Evolutionary conservation across 1,140 invertebrate species (phyloP).

Genomic region (Pararge aegeria): DNA sequence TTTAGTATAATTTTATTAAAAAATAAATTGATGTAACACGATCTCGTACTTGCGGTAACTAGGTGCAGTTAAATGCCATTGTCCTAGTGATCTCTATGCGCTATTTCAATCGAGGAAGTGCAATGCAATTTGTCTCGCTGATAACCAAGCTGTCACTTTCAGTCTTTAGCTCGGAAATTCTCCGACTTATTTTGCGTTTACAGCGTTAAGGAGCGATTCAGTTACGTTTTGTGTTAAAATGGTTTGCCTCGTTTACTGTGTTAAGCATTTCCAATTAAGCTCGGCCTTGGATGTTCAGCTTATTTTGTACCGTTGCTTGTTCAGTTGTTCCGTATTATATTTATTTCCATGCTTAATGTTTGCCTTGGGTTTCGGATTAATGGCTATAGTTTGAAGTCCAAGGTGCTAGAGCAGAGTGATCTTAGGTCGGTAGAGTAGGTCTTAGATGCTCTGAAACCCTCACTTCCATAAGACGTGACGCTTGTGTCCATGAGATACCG

Average conservation of each 20-base stretch:
- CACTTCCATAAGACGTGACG: no score
- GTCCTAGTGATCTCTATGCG: background rate
- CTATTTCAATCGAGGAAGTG: slow-evolving; percentile 17
- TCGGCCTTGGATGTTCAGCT: background rate
- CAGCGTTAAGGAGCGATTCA: background rate
- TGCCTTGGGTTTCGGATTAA: no score
- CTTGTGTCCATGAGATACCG: no score
- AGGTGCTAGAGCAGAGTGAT: no score
- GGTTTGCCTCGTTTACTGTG: background rate
- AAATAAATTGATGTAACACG: no score
- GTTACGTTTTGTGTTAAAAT: slow-evolving; percentile 9
- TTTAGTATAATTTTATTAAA: no score
- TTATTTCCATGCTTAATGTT: background rate
- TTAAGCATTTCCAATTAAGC: background rate
- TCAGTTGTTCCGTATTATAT: background rate
- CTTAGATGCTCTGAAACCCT: no score
- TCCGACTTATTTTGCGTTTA: slow-evolving; percentile 15
- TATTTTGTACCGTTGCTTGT: background rate
- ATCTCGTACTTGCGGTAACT: no score
- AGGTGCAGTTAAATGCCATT: no score
- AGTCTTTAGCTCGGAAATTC: slow-evolving; percentile 14
- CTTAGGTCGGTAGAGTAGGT: no score
- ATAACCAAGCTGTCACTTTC: slow-evolving; percentile 33
- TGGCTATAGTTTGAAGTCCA: no score
- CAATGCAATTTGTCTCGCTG: slow-evolving; percentile 38